These are phyloP conservation scores for Pasiphila rectangulata DNA, from an alignment of 2,888 invertebrate species.

Conservation along the genomic window DNA sequence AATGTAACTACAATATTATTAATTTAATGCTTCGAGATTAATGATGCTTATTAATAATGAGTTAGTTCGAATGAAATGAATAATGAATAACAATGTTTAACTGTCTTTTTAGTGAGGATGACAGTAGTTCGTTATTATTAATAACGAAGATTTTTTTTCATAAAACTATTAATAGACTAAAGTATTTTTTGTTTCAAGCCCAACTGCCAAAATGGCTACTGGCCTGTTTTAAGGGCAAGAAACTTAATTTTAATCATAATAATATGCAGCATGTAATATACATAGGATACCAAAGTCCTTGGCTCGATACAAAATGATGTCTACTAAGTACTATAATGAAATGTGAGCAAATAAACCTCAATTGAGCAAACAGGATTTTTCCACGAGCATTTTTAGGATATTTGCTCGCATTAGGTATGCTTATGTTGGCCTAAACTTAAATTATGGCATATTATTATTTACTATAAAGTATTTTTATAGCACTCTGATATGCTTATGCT, in stretches of 20 bases:
- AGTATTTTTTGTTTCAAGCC: neutral
- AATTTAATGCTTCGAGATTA: slow-evolving; percentile 21
- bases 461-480: too few relatives aligned
- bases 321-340: slow-evolving; percentile 4
- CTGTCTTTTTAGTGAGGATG: too few relatives aligned
- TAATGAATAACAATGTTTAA: too few relatives aligned
- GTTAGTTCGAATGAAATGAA: too few relatives aligned
- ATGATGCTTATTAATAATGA: too few relatives aligned
- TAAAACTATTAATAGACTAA: too few relatives aligned
- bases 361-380: slow-evolving; percentile 17
- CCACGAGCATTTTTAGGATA: neutral
- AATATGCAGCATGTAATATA: slow-evolving; percentile 6
- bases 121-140: too few relatives aligned
- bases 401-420: too few relatives aligned
- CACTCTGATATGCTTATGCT: too few relatives aligned
- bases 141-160: too few relatives aligned
- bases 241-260: slow-evolving; percentile 2
- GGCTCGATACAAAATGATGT: too few relatives aligned
- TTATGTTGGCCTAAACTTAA: slow-evolving; percentile 41
- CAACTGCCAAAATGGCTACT: slow-evolving; percentile 30
- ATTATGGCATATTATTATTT: slow-evolving; percentile 60
- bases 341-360: slow-evolving; percentile 30
- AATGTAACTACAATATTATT: slow-evolving; percentile 7
- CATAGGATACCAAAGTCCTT: slow-evolving; percentile 16
- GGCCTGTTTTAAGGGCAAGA: slow-evolving; percentile 36